A percentile compares a stretch with the other conserved stretches of the same genome.
These are phyloP conservation scores for Monochamus alternatus DNA, from an alignment of 2,888 invertebrate genomes.

Conservation along the genomic window DNA sequence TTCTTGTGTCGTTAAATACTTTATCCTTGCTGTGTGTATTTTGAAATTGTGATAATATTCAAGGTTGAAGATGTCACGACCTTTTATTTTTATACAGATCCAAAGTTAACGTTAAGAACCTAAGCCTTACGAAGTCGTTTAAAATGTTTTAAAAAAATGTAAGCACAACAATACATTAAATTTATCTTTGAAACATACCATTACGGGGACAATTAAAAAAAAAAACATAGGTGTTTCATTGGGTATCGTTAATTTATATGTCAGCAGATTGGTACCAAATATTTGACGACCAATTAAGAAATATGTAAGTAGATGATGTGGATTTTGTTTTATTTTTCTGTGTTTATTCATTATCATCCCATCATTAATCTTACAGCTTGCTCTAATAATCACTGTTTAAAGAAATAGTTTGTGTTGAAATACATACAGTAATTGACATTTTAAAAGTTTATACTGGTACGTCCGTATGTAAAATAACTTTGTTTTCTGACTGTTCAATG, in stretches of 20 bases:
- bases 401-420: no score
- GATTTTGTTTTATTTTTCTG: slow-evolving; percentile 28
- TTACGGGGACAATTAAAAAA: neutral
- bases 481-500: no score
- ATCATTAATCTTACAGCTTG: slow-evolving; percentile 22
- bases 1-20: neutral
- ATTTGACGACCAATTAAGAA: slow-evolving; percentile 19
- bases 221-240: slow-evolving; percentile 17
- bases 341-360: slow-evolving; percentile 26
- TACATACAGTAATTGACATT: no score
- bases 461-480: no score
- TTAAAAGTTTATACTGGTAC: no score
- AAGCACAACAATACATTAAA: neutral
- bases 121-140: neutral
- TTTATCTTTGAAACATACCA: neutral
- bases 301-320: slow-evolving; percentile 37
- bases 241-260: slow-evolving; percentile 10
- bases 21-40: neutral
- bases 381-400: neutral
- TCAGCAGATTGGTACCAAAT: slow-evolving; percentile 39
- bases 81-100: neutral
- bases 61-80: neutral
- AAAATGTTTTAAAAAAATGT: neutral
- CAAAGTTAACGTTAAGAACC: neutral
- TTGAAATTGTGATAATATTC: neutral